These are phyloP conservation scores for Bombus ignitus DNA, from an alignment of 1,140 invertebrate genomes.

Conservation along the genomic window DNA sequence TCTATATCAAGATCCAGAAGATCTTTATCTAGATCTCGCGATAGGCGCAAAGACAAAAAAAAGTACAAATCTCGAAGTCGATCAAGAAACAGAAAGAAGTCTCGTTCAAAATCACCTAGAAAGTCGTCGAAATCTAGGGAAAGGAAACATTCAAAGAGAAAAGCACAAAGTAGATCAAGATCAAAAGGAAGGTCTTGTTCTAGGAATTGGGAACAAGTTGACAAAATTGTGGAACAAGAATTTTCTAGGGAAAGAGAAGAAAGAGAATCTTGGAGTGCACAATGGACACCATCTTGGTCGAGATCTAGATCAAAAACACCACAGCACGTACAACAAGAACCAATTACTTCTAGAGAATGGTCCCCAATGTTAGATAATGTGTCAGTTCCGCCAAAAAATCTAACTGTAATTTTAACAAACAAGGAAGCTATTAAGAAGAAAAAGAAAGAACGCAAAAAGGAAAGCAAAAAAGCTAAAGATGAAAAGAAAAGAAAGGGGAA, in stretches of 20 bases:
- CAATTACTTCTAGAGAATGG: constrained; percentile 76
- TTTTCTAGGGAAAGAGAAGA: constrained; percentile 66
- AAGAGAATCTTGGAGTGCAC: constrained; percentile 75
- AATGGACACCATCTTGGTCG: constrained; percentile 82
- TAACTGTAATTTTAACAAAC: constrained; percentile 83
- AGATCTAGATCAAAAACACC: constrained; percentile 82
- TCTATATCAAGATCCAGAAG: constrained; percentile 72
- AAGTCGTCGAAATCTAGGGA: constrained; percentile 72
- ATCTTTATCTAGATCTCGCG: constrained; percentile 72
- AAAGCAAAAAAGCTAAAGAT: constrained; percentile 78
- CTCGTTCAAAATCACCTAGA: constrained; percentile 71
- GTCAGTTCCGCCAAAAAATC: constrained; percentile 78
- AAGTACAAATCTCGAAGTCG: constrained; percentile 76
- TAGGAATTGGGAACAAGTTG: constrained; percentile 76
- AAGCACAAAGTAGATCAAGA: constrained; percentile 72
- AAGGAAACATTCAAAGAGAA: constrained; percentile 76
- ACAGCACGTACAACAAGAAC: constrained; percentile 73
- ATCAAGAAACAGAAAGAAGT: constrained; percentile 70
- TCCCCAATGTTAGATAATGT: constrained; percentile 75
- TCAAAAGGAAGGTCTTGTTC: constrained; percentile 74
- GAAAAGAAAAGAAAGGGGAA: constrained; percentile 83
- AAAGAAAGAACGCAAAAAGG: constrained; percentile 84
- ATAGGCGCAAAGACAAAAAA: constrained; percentile 78
- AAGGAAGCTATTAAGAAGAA: constrained; percentile 84
- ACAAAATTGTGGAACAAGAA: constrained; percentile 72